Evolutionary conservation across 2,797 vertebrate genomes (phyloP).

Genomic region (Hyperoplus lanceolatus): DNA sequence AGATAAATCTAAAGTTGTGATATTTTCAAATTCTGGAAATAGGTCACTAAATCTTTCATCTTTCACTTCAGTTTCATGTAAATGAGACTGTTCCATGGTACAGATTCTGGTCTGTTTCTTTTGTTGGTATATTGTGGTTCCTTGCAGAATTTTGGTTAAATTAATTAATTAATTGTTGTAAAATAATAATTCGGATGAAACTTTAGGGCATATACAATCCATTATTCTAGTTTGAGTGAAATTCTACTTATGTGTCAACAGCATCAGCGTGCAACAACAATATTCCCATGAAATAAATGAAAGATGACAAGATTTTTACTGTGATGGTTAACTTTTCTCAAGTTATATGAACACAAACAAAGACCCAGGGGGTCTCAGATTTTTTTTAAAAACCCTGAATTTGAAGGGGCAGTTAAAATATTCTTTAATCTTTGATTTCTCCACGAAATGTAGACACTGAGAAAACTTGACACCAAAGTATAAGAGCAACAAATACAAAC

Average conservation of each 20-base stretch:
- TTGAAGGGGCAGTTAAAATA: background rate
- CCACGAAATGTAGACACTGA: background rate
- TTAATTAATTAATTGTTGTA: background rate
- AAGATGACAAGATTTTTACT: conserved; percentile 8
- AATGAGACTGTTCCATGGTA: conserved; percentile 6
- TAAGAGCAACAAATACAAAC: background rate
- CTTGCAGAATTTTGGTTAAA: background rate
- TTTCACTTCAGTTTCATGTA: conserved; percentile 1
- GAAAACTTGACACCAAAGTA: background rate
- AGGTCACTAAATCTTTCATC: conserved; percentile 10
- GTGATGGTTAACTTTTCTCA: conserved; percentile 30
- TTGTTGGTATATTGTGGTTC: background rate
- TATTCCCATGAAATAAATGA: conserved; percentile 14
- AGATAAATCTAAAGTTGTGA: conserved; percentile 6
- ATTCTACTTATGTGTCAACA: conserved; percentile 1
- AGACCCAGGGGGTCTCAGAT: conserved; percentile 13
- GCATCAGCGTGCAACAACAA: conserved; percentile 11
- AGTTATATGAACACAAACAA: conserved; percentile 28
- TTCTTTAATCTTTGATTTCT: background rate
- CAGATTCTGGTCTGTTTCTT: background rate
- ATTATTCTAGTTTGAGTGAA: background rate
- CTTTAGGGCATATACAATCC: background rate
- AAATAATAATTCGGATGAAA: background rate
- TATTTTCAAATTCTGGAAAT: conserved; percentile 28
- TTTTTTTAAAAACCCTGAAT: background rate